These are phyloP conservation scores for Tenualosa thibaudeaui DNA, from an alignment of 2,797 vertebrate genomes.

Conservation along the genomic window DNA sequence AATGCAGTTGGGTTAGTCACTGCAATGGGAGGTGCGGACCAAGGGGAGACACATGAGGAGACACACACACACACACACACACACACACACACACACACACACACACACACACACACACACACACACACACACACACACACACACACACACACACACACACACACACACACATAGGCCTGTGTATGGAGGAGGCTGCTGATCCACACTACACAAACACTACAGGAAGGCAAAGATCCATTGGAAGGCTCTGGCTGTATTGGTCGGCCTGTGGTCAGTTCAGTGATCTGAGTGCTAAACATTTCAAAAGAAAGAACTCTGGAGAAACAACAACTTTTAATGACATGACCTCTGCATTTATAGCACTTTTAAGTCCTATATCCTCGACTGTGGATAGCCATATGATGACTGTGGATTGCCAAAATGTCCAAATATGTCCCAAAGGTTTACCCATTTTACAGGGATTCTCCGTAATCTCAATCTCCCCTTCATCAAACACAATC, in stretches of 20 bases:
- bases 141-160: neutral
- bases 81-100: neutral
- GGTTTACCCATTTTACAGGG: neutral
- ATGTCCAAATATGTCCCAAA: neutral
- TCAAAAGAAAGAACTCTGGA: neutral
- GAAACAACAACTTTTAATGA: no score
- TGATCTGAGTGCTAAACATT: neutral
- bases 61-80: no score
- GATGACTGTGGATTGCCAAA: neutral
- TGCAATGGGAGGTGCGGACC: neutral
- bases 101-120: neutral
- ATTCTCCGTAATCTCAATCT: neutral
- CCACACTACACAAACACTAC: neutral
- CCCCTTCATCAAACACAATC: neutral
- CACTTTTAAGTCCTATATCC: no score
- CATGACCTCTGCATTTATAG: no score
- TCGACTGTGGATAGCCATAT: neutral
- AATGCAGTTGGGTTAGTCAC: constrained; percentile 22
- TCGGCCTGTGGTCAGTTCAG: neutral
- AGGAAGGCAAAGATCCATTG: neutral
- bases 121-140: no score
- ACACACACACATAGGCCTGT: no score
- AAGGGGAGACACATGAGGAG: neutral
- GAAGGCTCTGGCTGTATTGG: neutral
- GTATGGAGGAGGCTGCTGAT: neutral